Percentiles rank a stretch among this genome's conserved stretches.
phyloP scores from a whole-genome alignment of 2,113 vertebrate species.

The Raphicerus campestris region DNA sequence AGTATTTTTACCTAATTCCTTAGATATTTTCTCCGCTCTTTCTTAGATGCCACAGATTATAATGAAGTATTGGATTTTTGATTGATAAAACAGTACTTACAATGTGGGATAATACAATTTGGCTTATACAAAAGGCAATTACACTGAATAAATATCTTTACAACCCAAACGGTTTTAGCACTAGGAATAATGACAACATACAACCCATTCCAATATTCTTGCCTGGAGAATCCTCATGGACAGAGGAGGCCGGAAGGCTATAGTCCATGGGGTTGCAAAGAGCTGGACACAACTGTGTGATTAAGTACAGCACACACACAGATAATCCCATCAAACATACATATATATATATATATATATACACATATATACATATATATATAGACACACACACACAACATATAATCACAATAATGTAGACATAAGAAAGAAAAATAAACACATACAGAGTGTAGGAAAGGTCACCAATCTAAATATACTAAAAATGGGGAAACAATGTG shows the following conservation, averaged over 20 bases:
- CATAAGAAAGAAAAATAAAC: neutral
- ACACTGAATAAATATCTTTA: neutral
- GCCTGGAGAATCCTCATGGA: neutral
- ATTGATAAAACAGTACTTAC: neutral
- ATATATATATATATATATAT: no score
- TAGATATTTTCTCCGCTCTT: neutral
- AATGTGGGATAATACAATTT: neutral
- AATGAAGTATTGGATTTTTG: neutral
- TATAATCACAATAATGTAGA: neutral
- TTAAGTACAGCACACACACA: neutral
- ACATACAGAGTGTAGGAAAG: neutral
- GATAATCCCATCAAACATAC: neutral
- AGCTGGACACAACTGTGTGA: neutral
- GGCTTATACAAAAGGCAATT: neutral
- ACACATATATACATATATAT: no score
- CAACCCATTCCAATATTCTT: neutral
- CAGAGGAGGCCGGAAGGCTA: neutral
- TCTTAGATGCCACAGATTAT: neutral
- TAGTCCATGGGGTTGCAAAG: neutral
- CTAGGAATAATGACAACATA: neutral
- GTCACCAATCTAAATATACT: neutral
- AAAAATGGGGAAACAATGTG: neutral
- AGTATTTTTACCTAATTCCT: neutral
- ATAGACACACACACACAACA: neutral
- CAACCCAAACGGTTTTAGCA: neutral